phyloP scores from a whole-genome alignment of 2,113 vertebrate genomes.

The Camelus bactrianus region DNA sequence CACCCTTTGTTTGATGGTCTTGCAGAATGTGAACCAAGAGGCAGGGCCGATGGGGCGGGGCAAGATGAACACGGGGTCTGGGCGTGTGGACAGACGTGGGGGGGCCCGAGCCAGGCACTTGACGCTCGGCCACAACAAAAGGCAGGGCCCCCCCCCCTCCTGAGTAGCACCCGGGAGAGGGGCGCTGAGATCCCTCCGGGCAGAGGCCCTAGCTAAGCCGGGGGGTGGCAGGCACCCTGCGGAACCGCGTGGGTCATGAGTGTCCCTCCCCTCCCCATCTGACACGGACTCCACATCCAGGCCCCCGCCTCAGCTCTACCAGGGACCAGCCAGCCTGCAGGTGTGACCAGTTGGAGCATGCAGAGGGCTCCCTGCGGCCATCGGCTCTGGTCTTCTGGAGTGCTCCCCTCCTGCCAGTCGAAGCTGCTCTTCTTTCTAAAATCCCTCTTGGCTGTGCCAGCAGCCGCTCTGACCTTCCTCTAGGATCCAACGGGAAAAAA shows the following conservation, averaged over 20 bases:
- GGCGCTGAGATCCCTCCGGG: neutral
- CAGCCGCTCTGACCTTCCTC: neutral
- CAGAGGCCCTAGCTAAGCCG: neutral
- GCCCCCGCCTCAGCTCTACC: neutral
- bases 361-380: neutral
- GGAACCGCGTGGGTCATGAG: neutral
- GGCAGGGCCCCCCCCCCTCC: neutral
- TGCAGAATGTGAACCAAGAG: neutral
- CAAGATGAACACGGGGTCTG: neutral
- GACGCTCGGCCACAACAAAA: accelerated
- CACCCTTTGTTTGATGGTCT: neutral
- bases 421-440: neutral
- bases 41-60: neutral
- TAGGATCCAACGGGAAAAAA: neutral
- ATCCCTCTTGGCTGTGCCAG: neutral
- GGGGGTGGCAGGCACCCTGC: neutral
- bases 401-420: neutral
- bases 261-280: neutral
- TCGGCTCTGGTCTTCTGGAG: neutral
- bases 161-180: neutral
- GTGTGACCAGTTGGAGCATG: neutral
- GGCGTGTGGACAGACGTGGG: neutral
- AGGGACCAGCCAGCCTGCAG: neutral
- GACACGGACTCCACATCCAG: neutral
- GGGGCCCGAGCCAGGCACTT: neutral